Evolutionary conservation across 1,140 invertebrate species (phyloP).

Genomic region (Plodia interpunctella): DNA sequence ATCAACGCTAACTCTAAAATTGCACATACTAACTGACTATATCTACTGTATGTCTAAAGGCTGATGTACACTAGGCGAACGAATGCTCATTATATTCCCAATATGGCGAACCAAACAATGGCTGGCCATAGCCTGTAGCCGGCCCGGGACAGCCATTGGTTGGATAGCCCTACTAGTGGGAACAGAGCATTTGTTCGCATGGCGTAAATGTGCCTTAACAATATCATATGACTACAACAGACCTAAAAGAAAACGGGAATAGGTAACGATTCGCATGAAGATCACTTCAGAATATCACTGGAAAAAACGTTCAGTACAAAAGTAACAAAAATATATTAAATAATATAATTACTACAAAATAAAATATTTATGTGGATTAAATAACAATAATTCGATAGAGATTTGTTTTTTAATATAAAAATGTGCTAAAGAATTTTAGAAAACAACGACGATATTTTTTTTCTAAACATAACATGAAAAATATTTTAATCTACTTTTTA

Average conservation of each 20-base stretch:
- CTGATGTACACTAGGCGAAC: no score
- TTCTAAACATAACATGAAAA: not conserved
- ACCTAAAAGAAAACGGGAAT: slow-evolving; percentile 29
- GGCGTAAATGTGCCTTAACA: no score
- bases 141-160: no score
- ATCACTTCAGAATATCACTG: slow-evolving; percentile 33
- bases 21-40: slow-evolving; percentile 48
- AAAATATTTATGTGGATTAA: not conserved
- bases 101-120: no score
- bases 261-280: slow-evolving; percentile 34
- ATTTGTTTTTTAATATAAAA: not conserved
- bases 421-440: not conserved
- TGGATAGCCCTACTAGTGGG: no score
- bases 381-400: slow-evolving; percentile 7
- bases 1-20: slow-evolving; percentile 63
- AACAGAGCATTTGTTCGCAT: no score
- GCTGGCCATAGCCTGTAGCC: no score
- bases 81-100: no score
- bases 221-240: slow-evolving; percentile 24
- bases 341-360: slow-evolving; percentile 10
- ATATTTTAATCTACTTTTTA: not conserved
- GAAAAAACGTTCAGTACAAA: slow-evolving; percentile 26
- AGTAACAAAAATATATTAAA: slow-evolving; percentile 31
- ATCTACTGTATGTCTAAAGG: slow-evolving; percentile 12
- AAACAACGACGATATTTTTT: not conserved